Conservation (phyloP, 2,888 invertebrate species). For the Netelia inedita region DNA sequence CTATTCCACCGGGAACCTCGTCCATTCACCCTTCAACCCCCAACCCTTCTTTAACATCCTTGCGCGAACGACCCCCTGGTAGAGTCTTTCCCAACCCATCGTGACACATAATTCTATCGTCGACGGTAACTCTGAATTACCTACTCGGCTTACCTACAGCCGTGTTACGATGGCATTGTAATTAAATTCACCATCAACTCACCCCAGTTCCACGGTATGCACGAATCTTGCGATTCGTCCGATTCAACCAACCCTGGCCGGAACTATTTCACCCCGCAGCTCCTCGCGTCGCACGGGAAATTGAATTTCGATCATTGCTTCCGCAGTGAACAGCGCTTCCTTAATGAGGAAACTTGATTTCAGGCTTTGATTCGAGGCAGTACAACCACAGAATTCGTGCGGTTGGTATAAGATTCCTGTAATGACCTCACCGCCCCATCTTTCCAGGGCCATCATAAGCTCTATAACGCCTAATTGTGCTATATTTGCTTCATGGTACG, state of each 20-base stretch:
- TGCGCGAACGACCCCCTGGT: neutral
- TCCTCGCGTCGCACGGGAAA: conserved; percentile 23
- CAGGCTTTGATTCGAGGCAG: neutral
- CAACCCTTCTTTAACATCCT: neutral
- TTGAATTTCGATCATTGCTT: conserved; percentile 60
- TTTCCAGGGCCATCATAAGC: neutral
- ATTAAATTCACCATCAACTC: conserved; percentile 63
- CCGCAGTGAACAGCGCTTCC: conserved; percentile 30
- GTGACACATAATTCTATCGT: conserved; percentile 59
- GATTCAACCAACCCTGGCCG: conserved; percentile 24
- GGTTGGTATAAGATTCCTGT: neutral
- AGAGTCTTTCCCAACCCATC: conserved; percentile 40
- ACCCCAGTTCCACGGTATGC: neutral
- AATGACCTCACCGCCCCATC: neutral
- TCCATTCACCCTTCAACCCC: conserved; percentile 31
- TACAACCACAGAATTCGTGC: conserved; percentile 20
- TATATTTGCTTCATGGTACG: neutral
- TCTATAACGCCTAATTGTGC: neutral
- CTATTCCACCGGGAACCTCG: neutral
- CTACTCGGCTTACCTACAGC: conserved; percentile 42
- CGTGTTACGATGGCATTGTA: conserved; percentile 63
- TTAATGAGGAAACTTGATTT: conserved; percentile 27
- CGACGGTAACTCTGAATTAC: conserved; percentile 63
- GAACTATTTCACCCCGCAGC: neutral
- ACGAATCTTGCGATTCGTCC: conserved; percentile 40